A percentile compares a stretch with the other conserved stretches of the same genome.
These are phyloP conservation scores for Chiroxiphia lanceolata DNA, from an alignment of 2,797 vertebrate species.

Conservation along the genomic window DNA sequence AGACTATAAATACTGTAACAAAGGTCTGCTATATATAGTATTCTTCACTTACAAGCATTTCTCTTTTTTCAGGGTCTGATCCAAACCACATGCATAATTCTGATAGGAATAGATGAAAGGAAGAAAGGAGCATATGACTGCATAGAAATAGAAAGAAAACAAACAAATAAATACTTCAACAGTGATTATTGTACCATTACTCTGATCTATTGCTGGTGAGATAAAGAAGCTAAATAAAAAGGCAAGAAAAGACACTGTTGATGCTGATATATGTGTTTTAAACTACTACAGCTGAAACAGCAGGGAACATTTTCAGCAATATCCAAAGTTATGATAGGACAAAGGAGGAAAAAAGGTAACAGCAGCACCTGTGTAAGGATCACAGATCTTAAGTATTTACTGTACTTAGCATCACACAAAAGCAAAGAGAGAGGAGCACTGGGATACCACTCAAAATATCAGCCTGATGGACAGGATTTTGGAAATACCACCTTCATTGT, in stretches of 20 bases:
- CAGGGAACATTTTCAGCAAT: neutral
- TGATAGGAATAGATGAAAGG: neutral
- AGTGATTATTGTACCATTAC: slow-evolving; percentile 3
- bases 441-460: neutral
- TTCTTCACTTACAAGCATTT: neutral
- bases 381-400: neutral
- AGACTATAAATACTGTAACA: neutral
- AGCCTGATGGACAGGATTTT: neutral
- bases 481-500: neutral
- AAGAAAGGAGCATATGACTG: neutral
- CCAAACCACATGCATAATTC: neutral
- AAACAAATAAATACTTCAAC: slow-evolving; percentile 39
- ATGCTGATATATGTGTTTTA: neutral
- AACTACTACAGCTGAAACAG: slow-evolving; percentile 28
- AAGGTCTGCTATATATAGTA: neutral
- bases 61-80: neutral
- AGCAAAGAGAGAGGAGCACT: neutral
- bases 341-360: neutral
- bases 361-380: neutral
- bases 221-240: slow-evolving; percentile 9
- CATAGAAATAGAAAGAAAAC: slow-evolving; percentile 28
- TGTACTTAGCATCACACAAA: neutral
- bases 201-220: slow-evolving; percentile 22
- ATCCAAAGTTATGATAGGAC: neutral
- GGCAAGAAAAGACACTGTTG: neutral